These are phyloP conservation scores for Perizoma affinitatum DNA, from an alignment of 2,888 invertebrate genomes.

Conservation along the genomic window DNA sequence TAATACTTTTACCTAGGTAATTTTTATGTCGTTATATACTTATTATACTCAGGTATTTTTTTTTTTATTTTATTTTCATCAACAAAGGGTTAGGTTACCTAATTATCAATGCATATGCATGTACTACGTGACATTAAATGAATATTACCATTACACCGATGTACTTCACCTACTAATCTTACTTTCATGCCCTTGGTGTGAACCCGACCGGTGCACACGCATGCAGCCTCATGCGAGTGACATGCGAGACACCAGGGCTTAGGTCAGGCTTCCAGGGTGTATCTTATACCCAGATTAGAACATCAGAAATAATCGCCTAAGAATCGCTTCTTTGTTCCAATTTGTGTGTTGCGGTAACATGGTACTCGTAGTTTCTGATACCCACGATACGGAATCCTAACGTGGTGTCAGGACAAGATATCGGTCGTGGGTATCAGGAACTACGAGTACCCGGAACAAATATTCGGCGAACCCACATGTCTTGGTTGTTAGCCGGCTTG, in stretches of 20 bases:
- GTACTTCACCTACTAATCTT: slow-evolving; percentile 12
- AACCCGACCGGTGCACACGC: slow-evolving; percentile 50
- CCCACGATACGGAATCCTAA: too few species aligned
- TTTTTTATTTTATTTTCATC: too few species aligned
- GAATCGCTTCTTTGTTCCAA: too few species aligned
- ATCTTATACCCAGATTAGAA: too few species aligned
- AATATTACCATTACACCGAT: neutral
- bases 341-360: too few species aligned
- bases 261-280: neutral
- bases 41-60: neutral
- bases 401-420: too few species aligned
- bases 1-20: neutral
- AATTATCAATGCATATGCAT: slow-evolving; percentile 3
- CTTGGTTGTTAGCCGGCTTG: too few species aligned
- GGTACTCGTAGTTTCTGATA: too few species aligned
- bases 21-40: neutral
- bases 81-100: neutral
- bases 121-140: slow-evolving; percentile 7
- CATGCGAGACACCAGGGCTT: slow-evolving; percentile 20
- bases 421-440: too few species aligned
- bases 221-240: slow-evolving; percentile 19
- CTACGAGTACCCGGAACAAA: too few species aligned
- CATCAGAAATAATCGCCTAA: too few species aligned
- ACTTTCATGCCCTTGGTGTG: slow-evolving; percentile 56
- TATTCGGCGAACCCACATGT: too few species aligned